A percentile compares a stretch with the other conserved stretches of the same genome.
Evolutionary conservation across 2,888 invertebrate genomes (phyloP).

Genomic region (Octonoba sinensis): DNA sequence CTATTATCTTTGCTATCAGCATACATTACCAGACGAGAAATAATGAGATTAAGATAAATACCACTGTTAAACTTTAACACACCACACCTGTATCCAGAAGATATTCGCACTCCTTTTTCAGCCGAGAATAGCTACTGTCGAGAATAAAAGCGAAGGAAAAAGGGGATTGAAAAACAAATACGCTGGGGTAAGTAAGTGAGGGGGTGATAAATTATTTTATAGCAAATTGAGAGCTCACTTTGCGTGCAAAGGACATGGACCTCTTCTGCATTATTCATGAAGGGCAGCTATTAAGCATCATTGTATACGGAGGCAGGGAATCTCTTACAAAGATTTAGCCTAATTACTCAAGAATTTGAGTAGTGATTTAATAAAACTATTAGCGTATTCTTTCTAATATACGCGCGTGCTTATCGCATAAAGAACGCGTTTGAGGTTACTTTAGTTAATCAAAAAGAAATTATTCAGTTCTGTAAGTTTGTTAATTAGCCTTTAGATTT

Average conservation of each 20-base stretch:
- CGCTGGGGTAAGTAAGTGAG: no score
- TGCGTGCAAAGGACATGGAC: constrained; percentile 22
- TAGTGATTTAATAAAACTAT: constrained; percentile 44
- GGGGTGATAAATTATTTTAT: constrained; percentile 53
- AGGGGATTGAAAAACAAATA: constrained; percentile 4
- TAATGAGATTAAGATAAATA: constrained; percentile 35
- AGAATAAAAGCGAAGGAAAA: not conserved
- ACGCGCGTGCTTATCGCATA: no score
- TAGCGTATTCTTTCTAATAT: no score
- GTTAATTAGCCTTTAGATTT: no score
- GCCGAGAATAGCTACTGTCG: constrained; percentile 36
- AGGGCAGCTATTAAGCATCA: constrained; percentile 17
- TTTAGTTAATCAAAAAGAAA: no score
- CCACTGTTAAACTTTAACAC: constrained; percentile 30
- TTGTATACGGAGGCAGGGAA: not conserved
- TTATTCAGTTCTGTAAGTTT: no score
- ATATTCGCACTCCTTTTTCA: constrained; percentile 45
- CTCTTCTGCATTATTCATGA: constrained; percentile 50
- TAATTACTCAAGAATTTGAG: constrained; percentile 41
- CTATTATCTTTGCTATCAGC: constrained; percentile 26
- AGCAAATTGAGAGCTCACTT: constrained; percentile 54
- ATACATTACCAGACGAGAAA: constrained; percentile 21
- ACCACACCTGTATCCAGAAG: constrained; percentile 27
- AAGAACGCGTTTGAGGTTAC: no score
- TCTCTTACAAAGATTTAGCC: constrained; percentile 22